A percentile compares a stretch with the other conserved stretches of the same genome.
Conservation (phyloP, 2,113 vertebrate species). For the Saccopteryx bilineata region DNA sequence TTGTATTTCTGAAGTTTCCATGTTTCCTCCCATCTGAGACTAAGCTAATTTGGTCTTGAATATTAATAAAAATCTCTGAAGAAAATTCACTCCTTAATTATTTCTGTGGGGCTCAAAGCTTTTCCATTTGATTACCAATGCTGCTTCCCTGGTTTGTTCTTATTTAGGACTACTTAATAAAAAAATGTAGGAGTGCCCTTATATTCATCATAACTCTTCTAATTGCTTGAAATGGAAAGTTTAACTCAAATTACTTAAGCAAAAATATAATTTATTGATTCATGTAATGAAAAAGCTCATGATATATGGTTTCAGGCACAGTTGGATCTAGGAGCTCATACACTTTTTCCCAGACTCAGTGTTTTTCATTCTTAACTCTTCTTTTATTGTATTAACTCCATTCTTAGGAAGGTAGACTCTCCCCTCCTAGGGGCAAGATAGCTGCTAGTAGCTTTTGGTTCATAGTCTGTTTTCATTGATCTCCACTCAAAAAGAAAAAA, state of each 20-base stretch:
- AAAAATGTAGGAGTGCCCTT: not conserved
- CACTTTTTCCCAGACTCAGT: not conserved
- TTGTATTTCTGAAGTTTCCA: slow-evolving; percentile 16
- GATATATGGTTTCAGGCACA: not conserved
- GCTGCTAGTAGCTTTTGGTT: not conserved
- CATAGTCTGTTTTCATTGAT: not conserved
- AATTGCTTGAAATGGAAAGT: not conserved
- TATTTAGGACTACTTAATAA: not conserved
- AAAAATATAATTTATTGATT: slow-evolving; percentile 56
- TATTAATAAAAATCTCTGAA: not conserved
- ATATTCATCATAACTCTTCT: not conserved
- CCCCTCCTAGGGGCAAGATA: not conserved
- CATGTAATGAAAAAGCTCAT: not conserved
- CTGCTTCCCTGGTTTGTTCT: slow-evolving; percentile 32
- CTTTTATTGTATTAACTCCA: not conserved
- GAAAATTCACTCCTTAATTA: not conserved
- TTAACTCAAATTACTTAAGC: slow-evolving; percentile 17
- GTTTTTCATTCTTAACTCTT: not conserved
- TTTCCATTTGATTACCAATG: not conserved
- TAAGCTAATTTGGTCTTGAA: not conserved
- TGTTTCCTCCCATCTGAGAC: not conserved
- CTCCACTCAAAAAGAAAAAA: not conserved
- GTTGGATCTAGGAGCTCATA: not conserved
- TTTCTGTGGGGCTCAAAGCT: not conserved
- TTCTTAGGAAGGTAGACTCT: not conserved